Percentiles rank a stretch among this genome's conserved stretches.
Evolutionary conservation across 1,140 invertebrate species (phyloP).

Genomic region (Uloborus diversus): DNA sequence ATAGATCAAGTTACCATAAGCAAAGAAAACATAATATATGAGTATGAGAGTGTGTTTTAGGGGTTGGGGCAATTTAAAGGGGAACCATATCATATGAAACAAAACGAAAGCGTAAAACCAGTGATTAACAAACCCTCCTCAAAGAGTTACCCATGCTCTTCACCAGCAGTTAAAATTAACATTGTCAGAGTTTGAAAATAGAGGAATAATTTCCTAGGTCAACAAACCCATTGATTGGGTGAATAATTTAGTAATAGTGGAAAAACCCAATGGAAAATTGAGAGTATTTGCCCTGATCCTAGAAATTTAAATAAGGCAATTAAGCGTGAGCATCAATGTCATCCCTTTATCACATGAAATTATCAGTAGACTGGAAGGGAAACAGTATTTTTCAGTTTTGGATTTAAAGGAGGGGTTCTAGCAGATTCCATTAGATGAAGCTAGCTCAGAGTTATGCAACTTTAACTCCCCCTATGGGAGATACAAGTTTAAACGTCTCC

Average conservation of each 20-base stretch:
- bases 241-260: too few species aligned
- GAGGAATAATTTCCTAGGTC: conserved; percentile 61
- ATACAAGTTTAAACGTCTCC: conserved; percentile 65
- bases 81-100: conserved; percentile 5
- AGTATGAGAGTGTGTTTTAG: not conserved
- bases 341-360: conserved; percentile 26
- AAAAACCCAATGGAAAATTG: conserved; percentile 50
- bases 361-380: conserved; percentile 1
- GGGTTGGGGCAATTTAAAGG: not conserved
- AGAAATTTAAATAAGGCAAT: conserved; percentile 61
- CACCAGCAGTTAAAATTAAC: conserved; percentile 37
- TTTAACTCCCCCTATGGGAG: conserved; percentile 59
- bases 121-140: conserved; percentile 29
- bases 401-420: conserved; percentile 23
- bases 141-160: conserved; percentile 46
- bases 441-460: conserved; percentile 11
- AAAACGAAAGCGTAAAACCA: conserved; percentile 3
- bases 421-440: conserved; percentile 2
- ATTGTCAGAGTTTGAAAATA: conserved; percentile 57
- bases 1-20: not conserved
- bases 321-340: conserved; percentile 33
- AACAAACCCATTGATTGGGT: conserved; percentile 61
- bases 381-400: conserved; percentile 14
- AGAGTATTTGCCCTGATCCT: conserved; percentile 60
- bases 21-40: not conserved